A percentile compares a stretch with the other conserved stretches of the same genome.
phyloP scores from a whole-genome alignment of 2,888 invertebrate genomes.

The Sepiola atlantica region DNA sequence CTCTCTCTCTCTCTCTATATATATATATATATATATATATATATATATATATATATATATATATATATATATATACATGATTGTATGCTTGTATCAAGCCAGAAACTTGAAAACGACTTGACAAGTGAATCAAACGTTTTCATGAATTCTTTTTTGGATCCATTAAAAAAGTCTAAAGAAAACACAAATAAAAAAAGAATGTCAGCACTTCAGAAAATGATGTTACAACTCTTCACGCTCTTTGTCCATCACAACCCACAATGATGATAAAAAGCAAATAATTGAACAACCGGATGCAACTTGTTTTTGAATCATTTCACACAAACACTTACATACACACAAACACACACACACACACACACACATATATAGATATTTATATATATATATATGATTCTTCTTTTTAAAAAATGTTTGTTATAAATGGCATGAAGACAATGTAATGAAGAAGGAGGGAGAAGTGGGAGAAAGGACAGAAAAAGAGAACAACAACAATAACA shows the following conservation, averaged over 20 bases:
- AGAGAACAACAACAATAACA: too few relatives aligned
- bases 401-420: neutral
- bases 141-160: neutral
- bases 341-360: too few relatives aligned
- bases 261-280: neutral
- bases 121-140: slow-evolving; percentile 32
- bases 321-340: neutral
- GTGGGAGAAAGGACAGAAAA: too few relatives aligned
- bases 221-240: slow-evolving; percentile 4
- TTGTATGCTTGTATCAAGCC: too few relatives aligned
- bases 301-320: neutral
- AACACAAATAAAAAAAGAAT: neutral
- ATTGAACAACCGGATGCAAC: neutral
- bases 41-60: too few relatives aligned
- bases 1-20: too few relatives aligned
- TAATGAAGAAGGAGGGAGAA: too few relatives aligned
- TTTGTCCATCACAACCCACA: neutral
- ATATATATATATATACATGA: too few relatives aligned
- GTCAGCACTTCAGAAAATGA: neutral
- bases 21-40: too few relatives aligned
- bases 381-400: neutral
- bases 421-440: too few relatives aligned
- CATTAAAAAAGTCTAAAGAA: neutral
- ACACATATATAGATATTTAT: neutral
- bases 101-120: neutral